Base-by-base conservation (phyloP, 2,113 vertebrate species). In the Excalfactoria chinensis region DNA sequence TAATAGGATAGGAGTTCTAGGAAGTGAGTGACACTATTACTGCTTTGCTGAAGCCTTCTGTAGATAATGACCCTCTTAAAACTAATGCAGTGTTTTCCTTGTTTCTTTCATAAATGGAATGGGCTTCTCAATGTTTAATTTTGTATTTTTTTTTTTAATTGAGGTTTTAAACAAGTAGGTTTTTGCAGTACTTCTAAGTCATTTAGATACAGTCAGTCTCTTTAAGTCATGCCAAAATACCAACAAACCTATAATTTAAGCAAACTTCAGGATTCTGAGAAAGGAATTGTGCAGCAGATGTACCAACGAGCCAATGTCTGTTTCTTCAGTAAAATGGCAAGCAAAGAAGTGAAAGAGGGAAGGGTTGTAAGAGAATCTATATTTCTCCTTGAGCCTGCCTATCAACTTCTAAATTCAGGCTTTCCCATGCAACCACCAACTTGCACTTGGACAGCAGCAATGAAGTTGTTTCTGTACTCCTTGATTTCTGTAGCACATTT, bases 231-330 rank as follows among this genome's bases (percentile, higher is more conserved):
- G 73, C 55, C 68, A 76, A 90, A 83, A 60, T 67, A 66, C 32
- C 59, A 88, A 44, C 32, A 68, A 63, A 90, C 40, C 26, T 92
- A 51, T 40, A 41, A 95, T 95, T 86, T 86, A 90, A 91, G 48
- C 62, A 59, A 66, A 73, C 13, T 73, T 72, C 5, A 82, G 58
- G 66, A 75, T 89, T 88, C 49, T 95, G 80, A 68, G 51, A 83
- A 71, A 67, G 70, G 35, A 95, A 56, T 91, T 80, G 34, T 11
- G 44, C 87, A 88, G 26, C 70, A 90, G 44, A 66, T 94, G 49
- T 86, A 87, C 41, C 49, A 49, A 64, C 44, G 62, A 86, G 37
- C 72, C 84, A 46, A 86, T 62, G 48, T 60, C 62, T 77, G 77
- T 71, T 95, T 90, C 73, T 9, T 83, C 59, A 78, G 9, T 64